These are phyloP conservation scores for Etheostoma cragini DNA, from an alignment of 2,113 vertebrate species.

Conservation along the genomic window DNA sequence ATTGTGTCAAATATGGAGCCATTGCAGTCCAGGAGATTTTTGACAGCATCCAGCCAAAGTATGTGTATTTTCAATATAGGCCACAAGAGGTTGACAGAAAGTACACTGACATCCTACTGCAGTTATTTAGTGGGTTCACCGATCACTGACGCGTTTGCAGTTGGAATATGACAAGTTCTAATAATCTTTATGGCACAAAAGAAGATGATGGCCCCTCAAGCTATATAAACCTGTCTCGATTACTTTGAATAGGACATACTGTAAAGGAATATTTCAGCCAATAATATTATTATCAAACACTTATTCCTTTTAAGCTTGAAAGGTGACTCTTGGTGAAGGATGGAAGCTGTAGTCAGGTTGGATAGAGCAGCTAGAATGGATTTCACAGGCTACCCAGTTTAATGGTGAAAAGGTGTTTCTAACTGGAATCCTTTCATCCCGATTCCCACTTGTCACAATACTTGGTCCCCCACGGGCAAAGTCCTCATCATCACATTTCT, in stretches of 20 bases:
- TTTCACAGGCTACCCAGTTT: neutral
- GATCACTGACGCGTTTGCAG: neutral
- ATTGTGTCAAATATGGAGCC: slow-evolving; percentile 94
- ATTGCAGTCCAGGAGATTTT: slow-evolving; percentile 97
- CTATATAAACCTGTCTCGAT: neutral
- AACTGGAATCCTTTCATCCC: neutral
- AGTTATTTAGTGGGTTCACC: neutral
- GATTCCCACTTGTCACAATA: neutral
- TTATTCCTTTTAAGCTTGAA: neutral
- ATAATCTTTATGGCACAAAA: neutral
- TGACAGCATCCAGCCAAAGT: slow-evolving; percentile 98
- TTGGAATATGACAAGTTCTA: neutral
- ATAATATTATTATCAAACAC: neutral
- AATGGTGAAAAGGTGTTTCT: neutral
- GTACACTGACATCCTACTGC: neutral
- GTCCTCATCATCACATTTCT: neutral
- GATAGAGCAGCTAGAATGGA: neutral
- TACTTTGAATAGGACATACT: neutral
- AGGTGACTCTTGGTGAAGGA: neutral
- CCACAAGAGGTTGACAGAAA: neutral
- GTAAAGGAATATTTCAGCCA: neutral
- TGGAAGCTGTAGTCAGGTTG: neutral
- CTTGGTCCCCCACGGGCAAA: neutral
- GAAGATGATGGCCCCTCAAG: neutral
- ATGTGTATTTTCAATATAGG: slow-evolving; percentile 69